A percentile compares a stretch with the other conserved stretches of the same genome.
Conservation (phyloP, 1,140 invertebrate genomes). For the Palaemon carinicauda region DNA sequence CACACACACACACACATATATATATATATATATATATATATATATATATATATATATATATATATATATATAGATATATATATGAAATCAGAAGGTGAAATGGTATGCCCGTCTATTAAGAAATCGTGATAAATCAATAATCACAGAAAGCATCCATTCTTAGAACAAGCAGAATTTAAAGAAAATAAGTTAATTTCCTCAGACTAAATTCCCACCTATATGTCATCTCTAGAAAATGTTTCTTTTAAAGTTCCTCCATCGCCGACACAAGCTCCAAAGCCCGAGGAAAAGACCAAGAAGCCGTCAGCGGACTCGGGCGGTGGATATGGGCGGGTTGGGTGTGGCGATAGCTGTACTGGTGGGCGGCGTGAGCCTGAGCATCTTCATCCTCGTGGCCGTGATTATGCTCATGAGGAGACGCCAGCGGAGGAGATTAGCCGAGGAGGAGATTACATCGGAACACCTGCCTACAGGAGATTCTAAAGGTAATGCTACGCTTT, state of each 20-base stretch:
- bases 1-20: background rate
- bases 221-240: no score
- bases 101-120: no score
- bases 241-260: background rate
- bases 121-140: no score
- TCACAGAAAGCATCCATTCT: no score
- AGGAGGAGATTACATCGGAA: background rate
- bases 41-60: background rate
- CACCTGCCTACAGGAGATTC: background rate
- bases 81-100: no score
- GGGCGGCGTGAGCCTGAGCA: constrained; percentile 15
- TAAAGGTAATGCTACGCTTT: no score
- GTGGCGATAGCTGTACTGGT: constrained; percentile 26
- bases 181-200: no score
- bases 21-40: background rate
- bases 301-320: background rate
- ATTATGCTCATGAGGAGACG: constrained; percentile 20
- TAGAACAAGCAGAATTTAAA: no score
- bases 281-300: background rate
- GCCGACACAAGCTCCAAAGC: background rate
- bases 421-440: background rate
- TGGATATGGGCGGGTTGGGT: background rate
- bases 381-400: constrained; percentile 11
- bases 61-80: no score
- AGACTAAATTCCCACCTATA: no score